Conservation (phyloP, 2,113 vertebrate species). For the Stigmatopora argus region DNA sequence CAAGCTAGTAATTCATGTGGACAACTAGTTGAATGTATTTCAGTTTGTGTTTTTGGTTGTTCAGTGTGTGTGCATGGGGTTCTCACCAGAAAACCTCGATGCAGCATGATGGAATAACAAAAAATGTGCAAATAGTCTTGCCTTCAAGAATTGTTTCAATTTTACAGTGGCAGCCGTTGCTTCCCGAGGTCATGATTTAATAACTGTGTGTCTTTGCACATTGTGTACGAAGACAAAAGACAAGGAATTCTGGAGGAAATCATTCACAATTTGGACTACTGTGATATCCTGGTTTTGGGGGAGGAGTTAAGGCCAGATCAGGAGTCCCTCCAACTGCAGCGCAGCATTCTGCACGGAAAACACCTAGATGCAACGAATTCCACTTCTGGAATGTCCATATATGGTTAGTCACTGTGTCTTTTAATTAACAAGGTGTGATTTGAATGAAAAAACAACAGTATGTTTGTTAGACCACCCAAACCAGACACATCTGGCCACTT, state of each 20-base stretch:
- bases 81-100: neutral
- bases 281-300: conserved; percentile 87
- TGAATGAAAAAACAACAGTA: neutral
- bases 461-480: too few species aligned
- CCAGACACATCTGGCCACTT: too few species aligned
- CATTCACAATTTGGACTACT: conserved; percentile 93
- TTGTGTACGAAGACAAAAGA: conserved; percentile 64
- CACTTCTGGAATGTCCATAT: conserved; percentile 90
- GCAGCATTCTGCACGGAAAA: conserved; percentile 74
- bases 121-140: conserved; percentile 1
- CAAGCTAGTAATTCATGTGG: conserved; percentile 35
- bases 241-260: conserved; percentile 80
- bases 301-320: conserved; percentile 78
- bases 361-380: conserved; percentile 94
- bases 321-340: conserved; percentile 84
- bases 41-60: conserved; percentile 14
- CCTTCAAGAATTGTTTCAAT: neutral
- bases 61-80: neutral
- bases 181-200: neutral
- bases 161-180: neutral
- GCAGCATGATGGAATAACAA: neutral
- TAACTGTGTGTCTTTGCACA: conserved; percentile 26
- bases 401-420: conserved; percentile 71
- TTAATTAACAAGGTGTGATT: neutral
- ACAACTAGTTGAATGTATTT: conserved; percentile 7